Conservation (phyloP, 1,140 invertebrate genomes). For the Capitella teleta region DNA sequence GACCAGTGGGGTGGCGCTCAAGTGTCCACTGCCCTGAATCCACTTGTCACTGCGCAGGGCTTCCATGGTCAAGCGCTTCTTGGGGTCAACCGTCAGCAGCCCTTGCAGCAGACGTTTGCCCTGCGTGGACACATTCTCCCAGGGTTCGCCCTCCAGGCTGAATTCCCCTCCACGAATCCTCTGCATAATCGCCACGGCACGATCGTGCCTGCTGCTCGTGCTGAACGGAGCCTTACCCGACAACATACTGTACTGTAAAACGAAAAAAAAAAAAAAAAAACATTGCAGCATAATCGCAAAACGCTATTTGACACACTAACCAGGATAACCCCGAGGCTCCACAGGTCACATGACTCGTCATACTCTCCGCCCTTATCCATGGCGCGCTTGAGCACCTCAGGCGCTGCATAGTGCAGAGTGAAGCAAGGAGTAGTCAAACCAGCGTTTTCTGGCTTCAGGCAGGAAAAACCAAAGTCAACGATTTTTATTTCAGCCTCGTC, state of each 20-base stretch:
- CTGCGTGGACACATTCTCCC: conserved; percentile 58
- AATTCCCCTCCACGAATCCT: conserved; percentile 59
- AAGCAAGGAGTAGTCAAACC: conserved; percentile 70
- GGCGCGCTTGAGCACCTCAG: conserved; percentile 62
- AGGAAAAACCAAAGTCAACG: conserved; percentile 83
- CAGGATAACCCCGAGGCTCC: conserved; percentile 81
- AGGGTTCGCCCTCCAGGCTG: conserved; percentile 57
- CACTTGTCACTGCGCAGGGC: conserved; percentile 56
- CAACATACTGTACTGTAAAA: conserved; percentile 66
- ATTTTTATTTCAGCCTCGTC: conserved; percentile 64
- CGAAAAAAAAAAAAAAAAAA: not conserved
- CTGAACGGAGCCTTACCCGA: conserved; percentile 72
- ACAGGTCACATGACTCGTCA: conserved; percentile 80
- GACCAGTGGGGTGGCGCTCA: conserved; percentile 46
- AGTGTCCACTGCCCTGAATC: conserved; percentile 44
- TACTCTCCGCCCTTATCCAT: conserved; percentile 49
- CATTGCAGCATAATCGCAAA: not conserved
- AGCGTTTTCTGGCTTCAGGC: conserved; percentile 50
- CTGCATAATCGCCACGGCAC: conserved; percentile 60
- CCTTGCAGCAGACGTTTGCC: conserved; percentile 66
- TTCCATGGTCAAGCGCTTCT: conserved; percentile 55
- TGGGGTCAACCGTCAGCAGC: conserved; percentile 68
- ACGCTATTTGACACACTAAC: conserved; percentile 25
- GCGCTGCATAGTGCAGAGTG: conserved; percentile 80
- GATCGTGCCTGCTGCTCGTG: conserved; percentile 52